Conservation (phyloP, 1,140 invertebrate genomes). For the Ctenoplectra terminalis region DNA sequence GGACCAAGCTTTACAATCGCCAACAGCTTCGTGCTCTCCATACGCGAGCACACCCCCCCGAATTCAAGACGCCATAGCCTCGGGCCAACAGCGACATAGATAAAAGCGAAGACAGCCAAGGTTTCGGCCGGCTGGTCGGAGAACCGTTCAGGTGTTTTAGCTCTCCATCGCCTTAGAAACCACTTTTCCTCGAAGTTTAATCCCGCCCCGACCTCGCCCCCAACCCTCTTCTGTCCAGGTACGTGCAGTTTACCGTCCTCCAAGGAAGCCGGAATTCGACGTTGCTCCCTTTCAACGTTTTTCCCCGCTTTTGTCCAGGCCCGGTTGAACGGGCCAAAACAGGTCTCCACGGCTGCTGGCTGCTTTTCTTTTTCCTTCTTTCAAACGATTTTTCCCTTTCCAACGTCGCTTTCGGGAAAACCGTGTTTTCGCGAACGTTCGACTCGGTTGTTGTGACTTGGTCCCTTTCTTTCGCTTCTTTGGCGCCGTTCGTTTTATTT, state of each 20-base stretch:
- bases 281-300: slow-evolving; percentile 48
- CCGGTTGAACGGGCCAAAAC: slow-evolving; percentile 39
- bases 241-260: slow-evolving; percentile 22
- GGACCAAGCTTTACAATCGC: background rate
- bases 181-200: slow-evolving; percentile 76
- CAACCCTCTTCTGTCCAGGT: background rate
- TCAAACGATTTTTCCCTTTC: slow-evolving; percentile 25
- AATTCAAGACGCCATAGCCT: slow-evolving; percentile 6
- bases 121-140: slow-evolving; percentile 21
- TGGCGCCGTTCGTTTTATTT: background rate
- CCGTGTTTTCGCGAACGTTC: slow-evolving; percentile 23
- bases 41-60: slow-evolving; percentile 19
- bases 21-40: slow-evolving; percentile 3
- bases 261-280: slow-evolving; percentile 33
- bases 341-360: slow-evolving; percentile 2
- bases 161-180: slow-evolving; percentile 72
- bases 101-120: slow-evolving; percentile 10
- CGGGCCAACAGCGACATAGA: slow-evolving; percentile 41
- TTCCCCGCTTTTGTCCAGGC: slow-evolving; percentile 50
- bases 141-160: slow-evolving; percentile 68
- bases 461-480: background rate
- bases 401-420: background rate
- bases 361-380: slow-evolving; percentile 14
- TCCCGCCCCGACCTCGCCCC: slow-evolving; percentile 26
- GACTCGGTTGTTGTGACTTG: slow-evolving; percentile 16